Conservation (phyloP, 2,113 vertebrate genomes). For the Gopherus flavomarginatus region DNA sequence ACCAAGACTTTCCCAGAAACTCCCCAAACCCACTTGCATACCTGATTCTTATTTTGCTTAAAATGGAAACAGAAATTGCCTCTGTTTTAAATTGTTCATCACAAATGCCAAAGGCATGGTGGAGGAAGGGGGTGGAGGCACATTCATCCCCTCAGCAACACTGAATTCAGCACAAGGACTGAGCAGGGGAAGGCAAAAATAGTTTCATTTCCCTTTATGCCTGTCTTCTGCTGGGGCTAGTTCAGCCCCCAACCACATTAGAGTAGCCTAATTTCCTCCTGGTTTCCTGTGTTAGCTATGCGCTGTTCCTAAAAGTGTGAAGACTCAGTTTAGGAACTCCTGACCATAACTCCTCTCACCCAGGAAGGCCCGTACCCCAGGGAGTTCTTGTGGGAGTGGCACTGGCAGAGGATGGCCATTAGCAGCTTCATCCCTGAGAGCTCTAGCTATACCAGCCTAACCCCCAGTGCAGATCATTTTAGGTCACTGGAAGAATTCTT, state of each 20-base stretch:
- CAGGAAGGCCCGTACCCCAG: background rate
- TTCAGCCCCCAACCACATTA: background rate
- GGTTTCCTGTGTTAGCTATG: background rate
- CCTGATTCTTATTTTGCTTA: background rate
- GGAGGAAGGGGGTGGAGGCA: fast-evolving
- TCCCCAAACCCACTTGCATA: background rate
- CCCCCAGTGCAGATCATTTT: background rate
- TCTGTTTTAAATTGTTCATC: background rate
- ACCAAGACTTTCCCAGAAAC: background rate
- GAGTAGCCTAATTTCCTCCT: background rate
- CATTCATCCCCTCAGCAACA: background rate
- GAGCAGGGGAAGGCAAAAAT: background rate
- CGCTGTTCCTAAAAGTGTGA: background rate
- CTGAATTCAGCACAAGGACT: background rate
- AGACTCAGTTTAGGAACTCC: background rate
- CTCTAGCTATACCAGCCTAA: background rate
- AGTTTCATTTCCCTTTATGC: background rate
- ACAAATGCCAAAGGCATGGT: background rate
- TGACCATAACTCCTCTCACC: background rate
- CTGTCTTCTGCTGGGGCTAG: background rate
- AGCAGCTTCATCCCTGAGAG: background rate
- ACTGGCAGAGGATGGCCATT: background rate
- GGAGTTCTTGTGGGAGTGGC: no score
- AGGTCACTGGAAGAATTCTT: background rate
- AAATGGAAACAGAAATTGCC: background rate